These are phyloP conservation scores for Rhineura floridana DNA, from an alignment of 2,113 vertebrate genomes.

Conservation along the genomic window DNA sequence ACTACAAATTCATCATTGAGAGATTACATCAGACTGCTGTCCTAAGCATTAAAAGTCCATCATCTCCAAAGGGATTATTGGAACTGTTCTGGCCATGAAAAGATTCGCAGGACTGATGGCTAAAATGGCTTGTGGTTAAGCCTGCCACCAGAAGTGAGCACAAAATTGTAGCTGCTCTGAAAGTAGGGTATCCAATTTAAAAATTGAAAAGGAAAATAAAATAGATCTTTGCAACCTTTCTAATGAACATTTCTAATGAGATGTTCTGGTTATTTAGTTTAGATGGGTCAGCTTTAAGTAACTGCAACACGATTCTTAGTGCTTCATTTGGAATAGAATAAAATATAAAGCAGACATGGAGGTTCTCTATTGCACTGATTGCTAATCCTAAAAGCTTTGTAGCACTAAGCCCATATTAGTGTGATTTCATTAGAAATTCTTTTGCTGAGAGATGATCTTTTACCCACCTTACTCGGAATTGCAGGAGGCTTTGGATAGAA, in stretches of 20 bases:
- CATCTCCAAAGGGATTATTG: neutral
- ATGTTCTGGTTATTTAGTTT: neutral
- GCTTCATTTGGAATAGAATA: neutral
- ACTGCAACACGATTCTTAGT: neutral
- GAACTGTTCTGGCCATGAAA: neutral
- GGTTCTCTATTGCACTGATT: neutral
- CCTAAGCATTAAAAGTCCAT: neutral
- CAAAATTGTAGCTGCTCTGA: neutral
- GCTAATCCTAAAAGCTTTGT: slow-evolving; percentile 4
- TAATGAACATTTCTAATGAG: neutral
- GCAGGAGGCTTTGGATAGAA: neutral
- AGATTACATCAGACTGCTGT: neutral
- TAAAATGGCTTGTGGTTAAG: slow-evolving; percentile 24
- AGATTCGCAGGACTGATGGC: neutral
- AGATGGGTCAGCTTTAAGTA: neutral
- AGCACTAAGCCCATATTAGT: neutral
- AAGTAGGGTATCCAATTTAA: neutral
- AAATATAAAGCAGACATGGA: neutral
- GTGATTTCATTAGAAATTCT: slow-evolving; percentile 7
- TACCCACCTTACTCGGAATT: neutral
- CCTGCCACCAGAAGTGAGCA: neutral
- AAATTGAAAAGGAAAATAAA: neutral
- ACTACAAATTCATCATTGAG: neutral
- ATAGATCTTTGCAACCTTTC: neutral
- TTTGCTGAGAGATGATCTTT: neutral